Evolutionary conservation across 2,888 invertebrate species (phyloP).

Genomic region (Lasioglossum marginatum): DNA sequence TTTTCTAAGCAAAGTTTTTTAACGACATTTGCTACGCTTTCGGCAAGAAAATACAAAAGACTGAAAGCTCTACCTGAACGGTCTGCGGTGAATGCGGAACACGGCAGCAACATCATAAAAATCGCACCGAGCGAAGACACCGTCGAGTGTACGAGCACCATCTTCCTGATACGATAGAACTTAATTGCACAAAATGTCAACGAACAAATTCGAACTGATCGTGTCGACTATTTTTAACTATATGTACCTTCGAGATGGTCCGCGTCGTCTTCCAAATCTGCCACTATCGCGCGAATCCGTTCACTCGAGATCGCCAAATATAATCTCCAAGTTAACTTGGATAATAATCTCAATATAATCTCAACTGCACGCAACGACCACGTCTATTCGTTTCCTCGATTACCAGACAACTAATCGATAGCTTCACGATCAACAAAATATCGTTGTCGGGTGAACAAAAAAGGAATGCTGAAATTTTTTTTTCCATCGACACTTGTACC

Average conservation of each 20-base stretch:
- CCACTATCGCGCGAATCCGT: neutral
- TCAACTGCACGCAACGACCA: neutral
- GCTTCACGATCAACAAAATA: conserved; percentile 14
- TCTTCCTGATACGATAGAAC: neutral
- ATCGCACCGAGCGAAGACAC: neutral
- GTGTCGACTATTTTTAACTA: neutral
- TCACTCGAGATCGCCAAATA: neutral
- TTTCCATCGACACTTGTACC: conserved; percentile 14
- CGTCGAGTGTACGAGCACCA: conserved; percentile 3
- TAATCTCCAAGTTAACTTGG: conserved; percentile 9
- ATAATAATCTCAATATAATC: no score
- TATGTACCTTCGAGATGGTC: neutral
- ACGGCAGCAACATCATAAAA: conserved; percentile 11
- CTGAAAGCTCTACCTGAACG: conserved; percentile 32
- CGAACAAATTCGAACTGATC: neutral
- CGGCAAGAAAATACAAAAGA: neutral
- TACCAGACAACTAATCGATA: neutral
- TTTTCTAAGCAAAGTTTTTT: no score
- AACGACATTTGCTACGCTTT: no score
- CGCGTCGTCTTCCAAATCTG: neutral
- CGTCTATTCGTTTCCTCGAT: conserved; percentile 8
- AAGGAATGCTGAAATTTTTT: neutral
- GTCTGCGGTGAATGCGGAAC: conserved; percentile 24
- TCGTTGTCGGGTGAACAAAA: conserved; percentile 20
- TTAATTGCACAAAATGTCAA: neutral